Base-by-base conservation (phyloP, 2,888 invertebrate genomes). In the Rhagonycha fulva region DNA sequence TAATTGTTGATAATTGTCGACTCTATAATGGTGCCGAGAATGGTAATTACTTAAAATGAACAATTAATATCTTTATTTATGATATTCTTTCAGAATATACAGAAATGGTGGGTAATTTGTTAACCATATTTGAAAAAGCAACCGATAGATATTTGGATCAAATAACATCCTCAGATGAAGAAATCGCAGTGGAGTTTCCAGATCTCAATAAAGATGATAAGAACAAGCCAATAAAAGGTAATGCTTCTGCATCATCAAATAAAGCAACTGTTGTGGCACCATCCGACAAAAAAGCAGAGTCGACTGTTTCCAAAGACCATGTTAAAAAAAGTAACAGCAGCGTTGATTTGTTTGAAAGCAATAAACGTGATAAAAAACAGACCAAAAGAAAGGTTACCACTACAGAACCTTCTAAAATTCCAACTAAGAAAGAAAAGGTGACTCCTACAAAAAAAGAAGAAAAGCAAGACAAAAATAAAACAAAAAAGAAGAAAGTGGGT, bases 11-110 rank as follows among this genome's bases (percentile, higher is more conserved):
- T 84, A 98, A 98, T 87, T 98, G 98, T 87, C 91, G 95, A 71
- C 90, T 96, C 71, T 98, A 97, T 87, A 98, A 98, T 89, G 98
- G 98, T 72, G 94, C 94, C 82, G 94, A 96, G 84, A 97, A 96
- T 90, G 97, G 97, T 97, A 87, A 89, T 88, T 82, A 78, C 62
- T 71, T 78, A 11, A 26, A 70, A 60, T 70, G 23, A 14, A 61
- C 47, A 47, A n/a, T 47, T 47, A 62, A 62, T 66, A 24, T 24
- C 63, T 24, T 14, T 26, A 66, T 24, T 24, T 66, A 66, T 24
- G 26, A 14, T 68, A 76, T 79, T 74, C 81, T 79, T 88, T 68
- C 87, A 96, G 96, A 96, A 87, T 96, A 96, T 83, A 95, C 96
- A 0, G 93, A 93, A 85, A 96, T 96, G 96, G 96, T 95, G 10